Evolutionary conservation across 2,113 vertebrate genomes (phyloP).

Genomic region (Pygoscelis adeliae): DNA sequence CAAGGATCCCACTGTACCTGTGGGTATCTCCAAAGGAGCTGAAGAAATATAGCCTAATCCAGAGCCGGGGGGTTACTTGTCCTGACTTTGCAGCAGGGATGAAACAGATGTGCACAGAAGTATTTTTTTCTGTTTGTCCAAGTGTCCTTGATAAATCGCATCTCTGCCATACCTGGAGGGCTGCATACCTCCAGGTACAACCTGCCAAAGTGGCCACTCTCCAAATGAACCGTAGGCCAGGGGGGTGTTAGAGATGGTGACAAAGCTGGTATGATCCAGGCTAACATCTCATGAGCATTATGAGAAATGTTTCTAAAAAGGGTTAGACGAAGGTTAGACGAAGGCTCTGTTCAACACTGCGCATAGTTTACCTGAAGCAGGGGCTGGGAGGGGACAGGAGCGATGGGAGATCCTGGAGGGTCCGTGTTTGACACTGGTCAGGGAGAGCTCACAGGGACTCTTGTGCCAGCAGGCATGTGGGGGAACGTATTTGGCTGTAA

Average conservation of each 20-base stretch:
- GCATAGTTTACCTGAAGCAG: not conserved
- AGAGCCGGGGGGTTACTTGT: not conserved
- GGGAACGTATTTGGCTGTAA: not conserved
- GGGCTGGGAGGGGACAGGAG: not conserved
- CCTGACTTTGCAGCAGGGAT: not conserved
- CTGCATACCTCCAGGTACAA: not conserved
- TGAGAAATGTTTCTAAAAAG: not conserved
- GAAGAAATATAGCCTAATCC: not conserved
- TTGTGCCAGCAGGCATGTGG: not conserved
- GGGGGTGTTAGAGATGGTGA: not conserved
- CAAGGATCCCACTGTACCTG: not conserved
- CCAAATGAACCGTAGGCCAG: accelerated
- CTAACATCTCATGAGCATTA: not conserved
- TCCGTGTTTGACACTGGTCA: not conserved
- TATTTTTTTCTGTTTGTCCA: not conserved
- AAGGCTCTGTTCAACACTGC: not conserved
- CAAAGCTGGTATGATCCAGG: not conserved
- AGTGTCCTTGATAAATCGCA: not conserved
- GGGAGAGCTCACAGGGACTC: not conserved
- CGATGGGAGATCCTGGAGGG: not conserved
- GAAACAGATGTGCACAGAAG: not conserved
- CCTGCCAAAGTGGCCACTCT: not conserved
- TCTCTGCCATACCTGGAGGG: not conserved
- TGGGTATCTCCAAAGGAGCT: not conserved
- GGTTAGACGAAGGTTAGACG: accelerated